Base-by-base conservation (phyloP, 2,888 invertebrate genomes). In the Eubasilissa splendida region DNA sequence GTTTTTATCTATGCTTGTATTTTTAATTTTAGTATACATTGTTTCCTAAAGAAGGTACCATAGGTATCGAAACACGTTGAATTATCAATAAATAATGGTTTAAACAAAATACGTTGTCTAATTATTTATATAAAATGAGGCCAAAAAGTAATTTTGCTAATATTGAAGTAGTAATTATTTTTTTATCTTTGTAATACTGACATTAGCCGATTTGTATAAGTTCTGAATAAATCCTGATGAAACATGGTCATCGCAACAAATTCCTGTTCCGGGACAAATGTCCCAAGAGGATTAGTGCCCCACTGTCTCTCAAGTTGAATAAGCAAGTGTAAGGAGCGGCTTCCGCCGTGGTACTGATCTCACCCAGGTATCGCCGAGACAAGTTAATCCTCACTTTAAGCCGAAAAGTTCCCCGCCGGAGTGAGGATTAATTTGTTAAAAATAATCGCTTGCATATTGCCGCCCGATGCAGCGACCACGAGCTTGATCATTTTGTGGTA, bases 261-360 rank as follows among this genome's bases (percentile, higher is more conserved):
- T 14, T 50, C 42, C 14, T 42, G 74, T 14, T 59, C 42, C 42
- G 60, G 74, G 60, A 65, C 60, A 63, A 76, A 76, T 63, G 76
- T 76, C 59, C 79, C 83, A 82, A 83, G 78, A 84, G 80, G 83
- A 79, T 83, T 83, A 80, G 79, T 81, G 33, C 58, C 50, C 22
- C 66, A 82, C 63, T 83, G 84, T 81, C 81, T 81, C 76, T 82
- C 76, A 77, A 78, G 78, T 78, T 31, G 56, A 71, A 71, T 73
- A 58, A 78, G 73, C 71, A 71, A 78, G 78, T 78, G 78, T 58
- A 78, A 52, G 76, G 22, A 71, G 78, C 14, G 71, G 58, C 70
- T 66, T 50, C 33, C 54, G 52, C 42, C 75, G 75, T 59, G 75
- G 66, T 74, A 59, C 75, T 66, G 68, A 68, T 58, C 65, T 66